Conservation (phyloP, 2,888 invertebrate species). For the Ashinkailepas kermadecensis region DNA sequence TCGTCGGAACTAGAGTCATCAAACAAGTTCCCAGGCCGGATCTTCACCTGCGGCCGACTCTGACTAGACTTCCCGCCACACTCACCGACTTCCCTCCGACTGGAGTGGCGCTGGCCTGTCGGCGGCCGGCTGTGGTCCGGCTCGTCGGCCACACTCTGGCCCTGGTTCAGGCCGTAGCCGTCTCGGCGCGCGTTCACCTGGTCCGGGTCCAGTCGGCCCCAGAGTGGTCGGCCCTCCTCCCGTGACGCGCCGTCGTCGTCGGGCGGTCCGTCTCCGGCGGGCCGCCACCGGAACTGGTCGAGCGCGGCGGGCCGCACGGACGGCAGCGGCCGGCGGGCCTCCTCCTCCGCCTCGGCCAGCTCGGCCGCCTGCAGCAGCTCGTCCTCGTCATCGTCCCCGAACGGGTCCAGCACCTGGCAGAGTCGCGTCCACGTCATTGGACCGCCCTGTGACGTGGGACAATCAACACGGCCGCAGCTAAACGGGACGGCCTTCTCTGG, state of each 20-base stretch:
- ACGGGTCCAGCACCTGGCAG: not conserved
- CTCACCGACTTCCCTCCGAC: no score
- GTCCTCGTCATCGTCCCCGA: slow-evolving; percentile 20
- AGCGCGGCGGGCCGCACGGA: not conserved
- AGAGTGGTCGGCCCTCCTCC: not conserved
- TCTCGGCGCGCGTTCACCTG: not conserved
- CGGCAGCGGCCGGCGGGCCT: not conserved
- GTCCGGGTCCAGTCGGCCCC: not conserved
- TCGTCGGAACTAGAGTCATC: not conserved
- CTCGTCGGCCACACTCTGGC: not conserved
- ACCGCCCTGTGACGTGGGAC: not conserved
- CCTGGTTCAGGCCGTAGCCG: no score
- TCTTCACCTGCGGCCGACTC: no score
- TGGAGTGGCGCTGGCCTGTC: not conserved
- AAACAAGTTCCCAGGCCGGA: not conserved
- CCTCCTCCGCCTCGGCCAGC: not conserved
- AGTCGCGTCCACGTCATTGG: not conserved
- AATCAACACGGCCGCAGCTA: no score
- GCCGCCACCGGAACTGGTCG: slow-evolving; percentile 1
- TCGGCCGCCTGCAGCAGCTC: not conserved
- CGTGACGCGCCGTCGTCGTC: not conserved
- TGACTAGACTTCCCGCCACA: no score
- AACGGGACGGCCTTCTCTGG: no score
- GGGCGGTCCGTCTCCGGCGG: not conserved
- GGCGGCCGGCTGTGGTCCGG: not conserved